These are phyloP conservation scores for Meleagris gallopavo DNA, from an alignment of 2,113 vertebrate species.

Conservation along the genomic window DNA sequence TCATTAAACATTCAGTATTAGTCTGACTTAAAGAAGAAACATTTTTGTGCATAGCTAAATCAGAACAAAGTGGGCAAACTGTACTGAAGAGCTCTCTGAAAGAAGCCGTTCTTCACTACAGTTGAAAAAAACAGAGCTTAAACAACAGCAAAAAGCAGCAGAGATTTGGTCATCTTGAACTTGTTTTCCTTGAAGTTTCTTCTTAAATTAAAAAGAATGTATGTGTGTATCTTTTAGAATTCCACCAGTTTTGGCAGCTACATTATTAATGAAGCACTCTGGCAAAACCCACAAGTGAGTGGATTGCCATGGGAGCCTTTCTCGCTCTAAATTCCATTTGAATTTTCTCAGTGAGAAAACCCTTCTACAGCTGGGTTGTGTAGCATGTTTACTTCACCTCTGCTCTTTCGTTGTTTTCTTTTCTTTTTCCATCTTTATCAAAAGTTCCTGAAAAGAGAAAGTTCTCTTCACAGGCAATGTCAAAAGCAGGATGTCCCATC, in stretches of 20 bases:
- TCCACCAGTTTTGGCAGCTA: background rate
- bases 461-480: background rate
- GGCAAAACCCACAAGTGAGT: background rate
- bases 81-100: slow-evolving; percentile 25
- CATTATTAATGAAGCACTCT: slow-evolving; percentile 11
- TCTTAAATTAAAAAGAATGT: slow-evolving; percentile 20
- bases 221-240: background rate
- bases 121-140: background rate
- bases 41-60: slow-evolving; percentile 28
- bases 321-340: slow-evolving; percentile 11
- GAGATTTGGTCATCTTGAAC: background rate
- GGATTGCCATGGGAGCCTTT: background rate
- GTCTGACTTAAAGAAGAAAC: slow-evolving; percentile 31
- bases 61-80: slow-evolving; percentile 42
- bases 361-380: fast-evolving
- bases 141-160: background rate
- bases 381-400: background rate
- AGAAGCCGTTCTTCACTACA: background rate
- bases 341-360: slow-evolving; percentile 14
- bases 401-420: background rate
- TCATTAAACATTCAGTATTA: slow-evolving; percentile 50
- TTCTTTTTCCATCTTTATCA: background rate
- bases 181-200: background rate
- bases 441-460: background rate
- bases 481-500: background rate